A percentile compares a stretch with the other conserved stretches of the same genome.
These are phyloP conservation scores for Megalurothrips usitatus DNA, from an alignment of 2,888 invertebrate species.

Conservation along the genomic window DNA sequence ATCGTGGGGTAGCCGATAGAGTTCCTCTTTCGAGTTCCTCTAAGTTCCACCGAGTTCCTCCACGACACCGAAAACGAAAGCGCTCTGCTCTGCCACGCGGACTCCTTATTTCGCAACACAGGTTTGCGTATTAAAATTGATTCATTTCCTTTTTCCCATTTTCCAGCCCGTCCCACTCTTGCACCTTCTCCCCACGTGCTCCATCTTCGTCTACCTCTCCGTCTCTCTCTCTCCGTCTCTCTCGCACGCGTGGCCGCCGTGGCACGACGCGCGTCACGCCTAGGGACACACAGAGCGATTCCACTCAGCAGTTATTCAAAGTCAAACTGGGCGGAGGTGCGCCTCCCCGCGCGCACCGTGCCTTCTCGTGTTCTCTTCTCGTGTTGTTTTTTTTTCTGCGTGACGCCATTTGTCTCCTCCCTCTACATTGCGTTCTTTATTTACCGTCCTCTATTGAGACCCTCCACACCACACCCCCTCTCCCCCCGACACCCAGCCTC, in stretches of 20 bases:
- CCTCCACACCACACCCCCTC: background rate
- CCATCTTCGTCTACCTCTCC: background rate
- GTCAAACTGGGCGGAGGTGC: background rate
- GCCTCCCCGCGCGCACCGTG: background rate
- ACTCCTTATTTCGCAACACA: background rate
- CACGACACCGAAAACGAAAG: background rate
- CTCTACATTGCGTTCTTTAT: slow-evolving; percentile 21
- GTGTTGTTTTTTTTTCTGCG: background rate
- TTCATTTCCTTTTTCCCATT: background rate
- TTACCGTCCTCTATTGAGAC: slow-evolving; percentile 15
- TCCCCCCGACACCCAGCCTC: too few relatives aligned
- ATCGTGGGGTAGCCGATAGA: too few relatives aligned
- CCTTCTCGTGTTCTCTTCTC: background rate
- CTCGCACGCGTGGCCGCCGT: background rate
- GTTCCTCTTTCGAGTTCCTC: too few relatives aligned
- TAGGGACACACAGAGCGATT: background rate
- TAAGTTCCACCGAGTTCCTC: too few relatives aligned
- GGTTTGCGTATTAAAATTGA: background rate
- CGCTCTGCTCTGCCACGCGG: background rate
- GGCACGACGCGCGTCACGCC: background rate
- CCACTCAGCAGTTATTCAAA: slow-evolving; percentile 25
- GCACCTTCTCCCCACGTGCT: background rate
- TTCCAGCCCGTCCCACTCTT: background rate
- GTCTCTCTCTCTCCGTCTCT: background rate
- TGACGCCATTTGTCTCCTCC: slow-evolving; percentile 16